Conservation (phyloP, 2,113 vertebrate genomes). For the Aspidoscelis tigris region DNA sequence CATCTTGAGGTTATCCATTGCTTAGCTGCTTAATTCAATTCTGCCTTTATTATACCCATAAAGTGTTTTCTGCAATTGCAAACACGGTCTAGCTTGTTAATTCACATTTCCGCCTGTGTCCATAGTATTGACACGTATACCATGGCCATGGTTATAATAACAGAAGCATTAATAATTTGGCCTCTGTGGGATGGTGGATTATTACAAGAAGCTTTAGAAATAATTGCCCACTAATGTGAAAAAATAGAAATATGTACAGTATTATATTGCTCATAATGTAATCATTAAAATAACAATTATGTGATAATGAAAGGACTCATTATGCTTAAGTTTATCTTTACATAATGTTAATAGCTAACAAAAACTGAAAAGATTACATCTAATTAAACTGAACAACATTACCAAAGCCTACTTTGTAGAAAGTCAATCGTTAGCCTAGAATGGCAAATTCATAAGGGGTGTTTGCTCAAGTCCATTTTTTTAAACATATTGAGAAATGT, state of each 20-base stretch:
- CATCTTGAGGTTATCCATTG: background rate
- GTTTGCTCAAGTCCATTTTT: constrained; percentile 5
- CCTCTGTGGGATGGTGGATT: constrained; percentile 64
- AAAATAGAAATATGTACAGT: constrained; percentile 71
- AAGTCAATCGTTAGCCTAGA: constrained; percentile 54
- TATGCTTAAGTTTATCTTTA: constrained; percentile 79
- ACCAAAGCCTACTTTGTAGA: constrained; percentile 53
- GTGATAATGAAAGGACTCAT: constrained; percentile 71
- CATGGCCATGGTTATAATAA: constrained; percentile 58
- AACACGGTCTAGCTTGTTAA: constrained; percentile 38
- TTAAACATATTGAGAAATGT: constrained; percentile 33
- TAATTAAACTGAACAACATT: constrained; percentile 71
- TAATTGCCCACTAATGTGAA: constrained; percentile 75
- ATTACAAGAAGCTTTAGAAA: constrained; percentile 70
- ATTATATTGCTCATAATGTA: constrained; percentile 67
- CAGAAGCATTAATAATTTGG: constrained; percentile 65
- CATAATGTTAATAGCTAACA: constrained; percentile 76
- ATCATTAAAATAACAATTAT: constrained; percentile 76
- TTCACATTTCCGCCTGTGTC: constrained; percentile 57
- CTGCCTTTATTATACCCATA: background rate
- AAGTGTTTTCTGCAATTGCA: background rate
- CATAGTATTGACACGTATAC: constrained; percentile 62
- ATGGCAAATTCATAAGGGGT: constrained; percentile 23
- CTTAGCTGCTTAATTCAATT: constrained; percentile 2
- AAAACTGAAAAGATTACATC: constrained; percentile 70